A percentile compares a stretch with the other conserved stretches of the same genome.
These are phyloP conservation scores for Tenualosa thibaudeaui DNA, from an alignment of 2,797 vertebrate species.

Conservation along the genomic window DNA sequence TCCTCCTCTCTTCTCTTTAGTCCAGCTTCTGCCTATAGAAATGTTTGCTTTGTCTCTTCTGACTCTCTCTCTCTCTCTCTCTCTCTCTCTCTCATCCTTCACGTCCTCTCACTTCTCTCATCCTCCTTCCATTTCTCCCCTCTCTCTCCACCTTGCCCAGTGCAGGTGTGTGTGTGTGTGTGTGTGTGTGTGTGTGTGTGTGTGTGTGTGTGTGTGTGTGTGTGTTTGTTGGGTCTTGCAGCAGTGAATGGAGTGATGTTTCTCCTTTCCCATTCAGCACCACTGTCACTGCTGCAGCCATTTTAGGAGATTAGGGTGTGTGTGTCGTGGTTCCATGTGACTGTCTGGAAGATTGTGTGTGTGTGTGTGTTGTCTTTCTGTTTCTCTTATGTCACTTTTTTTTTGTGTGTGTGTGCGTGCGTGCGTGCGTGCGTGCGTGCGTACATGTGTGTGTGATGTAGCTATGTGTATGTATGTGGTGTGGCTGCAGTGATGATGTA, in stretches of 20 bases:
- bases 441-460: neutral
- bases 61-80: slow-evolving; percentile 6
- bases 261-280: too few species aligned
- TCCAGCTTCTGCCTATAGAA: neutral
- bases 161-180: too few species aligned
- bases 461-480: too few species aligned
- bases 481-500: neutral
- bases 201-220: neutral
- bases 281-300: too few species aligned
- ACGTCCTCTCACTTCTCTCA: slow-evolving; percentile 52
- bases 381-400: too few species aligned
- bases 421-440: neutral
- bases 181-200: too few species aligned
- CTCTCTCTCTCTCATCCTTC: neutral
- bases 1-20: neutral
- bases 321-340: too few species aligned
- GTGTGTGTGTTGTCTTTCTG: neutral
- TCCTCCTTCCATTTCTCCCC: slow-evolving; percentile 62
- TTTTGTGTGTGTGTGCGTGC: neutral
- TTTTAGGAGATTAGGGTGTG: too few species aligned
- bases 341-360: neutral
- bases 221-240: neutral
- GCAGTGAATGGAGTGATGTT: too few species aligned
- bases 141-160: neutral
- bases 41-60: neutral